A percentile compares a stretch with the other conserved stretches of the same genome.
Evolutionary conservation across 2,113 vertebrate genomes (phyloP).

Genomic region (Istiophorus platypterus): DNA sequence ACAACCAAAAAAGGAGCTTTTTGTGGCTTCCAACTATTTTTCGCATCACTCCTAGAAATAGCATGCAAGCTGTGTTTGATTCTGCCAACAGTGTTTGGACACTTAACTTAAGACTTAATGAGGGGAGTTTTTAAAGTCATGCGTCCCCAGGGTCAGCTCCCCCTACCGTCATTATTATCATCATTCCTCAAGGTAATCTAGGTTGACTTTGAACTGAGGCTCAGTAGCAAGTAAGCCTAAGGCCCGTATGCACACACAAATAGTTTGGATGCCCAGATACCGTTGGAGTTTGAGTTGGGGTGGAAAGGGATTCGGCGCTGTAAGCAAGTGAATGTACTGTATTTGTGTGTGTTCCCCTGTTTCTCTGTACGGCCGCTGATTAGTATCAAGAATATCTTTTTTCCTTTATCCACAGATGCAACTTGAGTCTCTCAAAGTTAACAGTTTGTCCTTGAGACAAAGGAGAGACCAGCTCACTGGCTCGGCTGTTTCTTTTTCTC

Average conservation of each 20-base stretch:
- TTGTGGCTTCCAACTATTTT: conserved; percentile 2
- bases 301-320: neutral
- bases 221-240: conserved; percentile 42
- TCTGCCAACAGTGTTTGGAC: conserved; percentile 43
- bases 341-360: conserved; percentile 5
- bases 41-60: conserved; percentile 24
- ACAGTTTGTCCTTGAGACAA: conserved; percentile 25
- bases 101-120: conserved; percentile 55
- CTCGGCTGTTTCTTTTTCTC: neutral
- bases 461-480: neutral
- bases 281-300: conserved; percentile 26
- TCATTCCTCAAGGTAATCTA: conserved; percentile 65
- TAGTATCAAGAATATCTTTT: conserved; percentile 3
- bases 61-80: conserved; percentile 43
- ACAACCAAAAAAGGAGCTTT: conserved; percentile 48
- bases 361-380: neutral
- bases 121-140: conserved; percentile 46
- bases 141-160: conserved; percentile 41
- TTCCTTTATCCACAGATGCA: neutral
- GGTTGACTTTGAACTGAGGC: conserved; percentile 63
- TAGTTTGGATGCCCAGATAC: conserved; percentile 38
- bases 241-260: conserved; percentile 42
- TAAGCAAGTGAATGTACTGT: neutral
- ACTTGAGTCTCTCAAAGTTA: conserved; percentile 33
- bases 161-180: conserved; percentile 52